Evolutionary conservation across 2,113 vertebrate species (phyloP).

Genomic region (Cynoglossus semilaevis): DNA sequence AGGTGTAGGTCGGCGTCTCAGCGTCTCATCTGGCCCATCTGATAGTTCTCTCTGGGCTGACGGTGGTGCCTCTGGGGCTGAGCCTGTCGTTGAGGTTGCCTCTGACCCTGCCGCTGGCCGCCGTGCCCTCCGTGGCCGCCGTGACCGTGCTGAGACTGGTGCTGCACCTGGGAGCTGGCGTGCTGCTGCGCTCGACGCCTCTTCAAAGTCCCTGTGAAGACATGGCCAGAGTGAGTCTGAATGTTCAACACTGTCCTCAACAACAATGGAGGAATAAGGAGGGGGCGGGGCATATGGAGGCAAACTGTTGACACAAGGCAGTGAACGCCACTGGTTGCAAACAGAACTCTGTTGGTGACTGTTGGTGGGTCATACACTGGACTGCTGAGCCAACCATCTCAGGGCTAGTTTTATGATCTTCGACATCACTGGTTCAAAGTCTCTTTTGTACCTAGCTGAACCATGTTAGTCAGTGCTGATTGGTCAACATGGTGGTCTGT

Average conservation of each 20-base stretch:
- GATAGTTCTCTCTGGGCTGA: conserved; percentile 92
- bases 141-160: conserved; percentile 82
- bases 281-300: too few relatives aligned
- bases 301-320: too few relatives aligned
- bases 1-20: conserved; percentile 68
- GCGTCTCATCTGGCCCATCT: conserved; percentile 99
- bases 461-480: too few relatives aligned
- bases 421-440: too few relatives aligned
- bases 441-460: too few relatives aligned
- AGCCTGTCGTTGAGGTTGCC: conserved; percentile 76
- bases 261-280: too few relatives aligned
- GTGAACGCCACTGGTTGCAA: too few relatives aligned
- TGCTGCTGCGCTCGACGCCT: conserved; percentile 92
- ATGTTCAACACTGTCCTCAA: neutral
- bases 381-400: too few relatives aligned
- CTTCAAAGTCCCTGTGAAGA: conserved; percentile 90
- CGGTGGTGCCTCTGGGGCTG: conserved; percentile 89
- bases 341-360: too few relatives aligned
- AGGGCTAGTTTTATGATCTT: too few relatives aligned
- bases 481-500: too few relatives aligned
- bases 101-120: conserved; percentile 64
- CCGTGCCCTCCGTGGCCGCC: conserved; percentile 64
- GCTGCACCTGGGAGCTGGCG: conserved; percentile 74
- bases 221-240: neutral
- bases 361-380: too few relatives aligned